A percentile compares a stretch with the other conserved stretches of the same genome.
phyloP scores from a whole-genome alignment of 2,797 vertebrate genomes.

The Onychomys arenicola region DNA sequence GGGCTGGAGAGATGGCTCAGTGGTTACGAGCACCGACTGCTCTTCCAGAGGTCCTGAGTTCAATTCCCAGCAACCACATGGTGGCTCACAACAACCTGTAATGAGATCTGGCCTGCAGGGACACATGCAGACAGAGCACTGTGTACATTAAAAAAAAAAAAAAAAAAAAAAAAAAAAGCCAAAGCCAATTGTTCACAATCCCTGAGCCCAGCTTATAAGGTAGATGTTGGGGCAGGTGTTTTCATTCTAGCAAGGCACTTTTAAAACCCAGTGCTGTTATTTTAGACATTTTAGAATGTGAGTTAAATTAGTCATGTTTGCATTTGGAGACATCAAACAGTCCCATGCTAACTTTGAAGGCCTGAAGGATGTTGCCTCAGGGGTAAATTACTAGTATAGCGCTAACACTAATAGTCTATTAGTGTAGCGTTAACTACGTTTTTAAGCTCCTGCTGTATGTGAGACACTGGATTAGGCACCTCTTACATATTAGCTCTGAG shows the following conservation, averaged over 20 bases:
- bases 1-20: too few species aligned
- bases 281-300: constrained; percentile 11
- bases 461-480: not conserved
- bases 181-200: not conserved
- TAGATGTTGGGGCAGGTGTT: not conserved
- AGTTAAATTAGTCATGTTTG: not conserved
- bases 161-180: too few species aligned
- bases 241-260: not conserved
- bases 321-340: not conserved
- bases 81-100: too few species aligned
- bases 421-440: not conserved
- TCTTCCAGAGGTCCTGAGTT: too few species aligned
- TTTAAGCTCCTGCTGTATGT: not conserved
- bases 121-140: too few species aligned
- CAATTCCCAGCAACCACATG: too few species aligned
- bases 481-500: not conserved
- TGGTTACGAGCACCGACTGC: too few species aligned
- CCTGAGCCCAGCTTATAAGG: not conserved
- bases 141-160: too few species aligned
- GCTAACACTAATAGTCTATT: not conserved
- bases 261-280: not conserved
- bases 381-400: not conserved
- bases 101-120: too few species aligned
- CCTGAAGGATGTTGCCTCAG: not conserved
- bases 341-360: not conserved